Evolutionary conservation across 2,888 invertebrate genomes (phyloP).

Genomic region (Erebia ligea): DNA sequence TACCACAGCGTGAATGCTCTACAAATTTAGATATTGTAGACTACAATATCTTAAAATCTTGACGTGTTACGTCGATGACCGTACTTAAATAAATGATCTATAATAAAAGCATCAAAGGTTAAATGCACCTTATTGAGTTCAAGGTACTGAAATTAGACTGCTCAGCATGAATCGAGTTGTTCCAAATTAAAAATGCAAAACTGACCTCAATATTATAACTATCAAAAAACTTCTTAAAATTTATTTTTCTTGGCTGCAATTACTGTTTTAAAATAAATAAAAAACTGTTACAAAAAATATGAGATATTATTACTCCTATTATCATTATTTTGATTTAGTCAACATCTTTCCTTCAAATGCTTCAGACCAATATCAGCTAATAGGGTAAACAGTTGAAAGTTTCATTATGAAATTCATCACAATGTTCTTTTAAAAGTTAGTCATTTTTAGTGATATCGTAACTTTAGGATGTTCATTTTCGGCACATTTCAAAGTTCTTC

Average conservation of each 20-base stretch:
- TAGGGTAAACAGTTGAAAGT: too few relatives aligned
- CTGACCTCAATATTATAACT: not conserved
- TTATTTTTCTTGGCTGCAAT: too few relatives aligned
- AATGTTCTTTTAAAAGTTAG: slow-evolving; percentile 1
- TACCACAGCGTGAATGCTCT: not conserved
- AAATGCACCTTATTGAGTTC: not conserved
- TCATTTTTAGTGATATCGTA: not conserved
- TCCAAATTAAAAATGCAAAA: not conserved
- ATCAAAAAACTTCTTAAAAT: too few relatives aligned
- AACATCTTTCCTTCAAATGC: too few relatives aligned
- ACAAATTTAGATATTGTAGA: too few relatives aligned
- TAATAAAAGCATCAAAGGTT: not conserved
- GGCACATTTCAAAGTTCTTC: slow-evolving; percentile 3
- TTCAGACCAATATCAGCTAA: too few relatives aligned
- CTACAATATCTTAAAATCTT: not conserved
- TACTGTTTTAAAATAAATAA: too few relatives aligned
- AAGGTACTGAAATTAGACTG: not conserved
- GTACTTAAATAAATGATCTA: not conserved
- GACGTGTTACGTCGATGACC: not conserved
- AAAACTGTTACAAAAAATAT: too few relatives aligned
- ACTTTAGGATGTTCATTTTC: slow-evolving; percentile 1
- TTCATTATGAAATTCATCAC: not conserved
- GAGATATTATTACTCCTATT: too few relatives aligned
- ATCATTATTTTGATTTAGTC: not conserved
- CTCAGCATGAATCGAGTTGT: not conserved